These are phyloP conservation scores for Metacarcinus magister DNA, from an alignment of 2,888 invertebrate genomes.

Conservation along the genomic window DNA sequence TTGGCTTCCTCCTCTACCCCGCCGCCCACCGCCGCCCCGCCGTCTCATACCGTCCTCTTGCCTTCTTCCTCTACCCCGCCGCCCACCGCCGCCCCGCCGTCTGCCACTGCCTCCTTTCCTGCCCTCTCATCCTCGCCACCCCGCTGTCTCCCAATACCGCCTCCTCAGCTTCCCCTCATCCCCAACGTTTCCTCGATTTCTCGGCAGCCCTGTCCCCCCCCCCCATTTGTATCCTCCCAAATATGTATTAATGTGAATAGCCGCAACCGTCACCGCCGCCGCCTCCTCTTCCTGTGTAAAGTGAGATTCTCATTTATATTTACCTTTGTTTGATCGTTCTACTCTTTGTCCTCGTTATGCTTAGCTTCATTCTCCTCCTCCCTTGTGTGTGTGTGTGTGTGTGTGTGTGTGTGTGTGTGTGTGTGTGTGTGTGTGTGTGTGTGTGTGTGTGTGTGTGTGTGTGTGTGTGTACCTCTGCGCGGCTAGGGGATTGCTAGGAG, in stretches of 20 bases:
- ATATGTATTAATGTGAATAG: neutral
- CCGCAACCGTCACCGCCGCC: neutral
- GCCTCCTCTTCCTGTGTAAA: neutral
- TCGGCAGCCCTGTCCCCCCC: neutral
- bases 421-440: too few species aligned
- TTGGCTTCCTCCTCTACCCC: neutral
- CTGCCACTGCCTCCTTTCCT: neutral
- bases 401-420: conserved; percentile 11
- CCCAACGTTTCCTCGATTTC: neutral
- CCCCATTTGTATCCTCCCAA: neutral
- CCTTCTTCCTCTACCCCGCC: neutral
- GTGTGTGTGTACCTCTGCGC: too few species aligned
- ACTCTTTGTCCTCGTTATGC: neutral
- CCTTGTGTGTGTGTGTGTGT: conserved; percentile 13
- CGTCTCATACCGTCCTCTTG: neutral
- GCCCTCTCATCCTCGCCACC: neutral
- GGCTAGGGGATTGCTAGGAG: neutral
- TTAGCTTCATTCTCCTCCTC: neutral
- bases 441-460: too few species aligned
- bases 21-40: neutral
- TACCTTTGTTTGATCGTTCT: neutral
- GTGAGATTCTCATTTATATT: neutral
- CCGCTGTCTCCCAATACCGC: neutral
- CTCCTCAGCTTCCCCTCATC: neutral
- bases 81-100: neutral